Evolutionary conservation across 37 sponge, comb jelly and placozoan species (phyloP).

Genomic region (Haliclona indistincta): DNA sequence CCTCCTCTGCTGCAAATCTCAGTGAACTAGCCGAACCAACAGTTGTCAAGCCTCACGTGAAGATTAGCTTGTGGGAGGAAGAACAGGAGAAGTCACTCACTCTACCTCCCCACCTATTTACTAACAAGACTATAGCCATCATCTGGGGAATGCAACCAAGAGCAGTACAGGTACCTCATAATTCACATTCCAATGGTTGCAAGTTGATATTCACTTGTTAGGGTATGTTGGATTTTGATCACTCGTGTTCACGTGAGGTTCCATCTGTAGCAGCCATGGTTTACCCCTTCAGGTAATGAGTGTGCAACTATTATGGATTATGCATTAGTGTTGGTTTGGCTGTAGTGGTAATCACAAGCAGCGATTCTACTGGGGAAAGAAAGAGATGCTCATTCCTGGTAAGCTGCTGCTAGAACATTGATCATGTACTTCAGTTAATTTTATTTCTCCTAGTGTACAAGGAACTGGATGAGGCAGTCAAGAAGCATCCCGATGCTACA

Average conservation of each 20-base stretch:
- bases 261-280: conserved; percentile 97
- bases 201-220: conserved; percentile 14
- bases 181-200: background rate
- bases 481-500: conserved; percentile 82
- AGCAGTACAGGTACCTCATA: conserved; percentile 73
- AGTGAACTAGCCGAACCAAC: background rate
- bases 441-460: conserved; percentile 76
- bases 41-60: background rate
- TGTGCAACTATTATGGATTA: background rate
- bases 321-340: background rate
- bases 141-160: conserved; percentile 96
- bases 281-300: conserved; percentile 92
- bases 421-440: background rate
- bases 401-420: background rate
- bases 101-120: conserved; percentile 53
- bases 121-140: conserved; percentile 63
- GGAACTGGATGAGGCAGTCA: conserved; percentile 84
- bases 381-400: conserved; percentile 94
- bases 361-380: conserved; percentile 94
- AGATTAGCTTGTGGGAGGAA: conserved; percentile 49
- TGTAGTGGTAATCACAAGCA: conserved; percentile 93
- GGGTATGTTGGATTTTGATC: conserved; percentile 97
- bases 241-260: conserved; percentile 75
- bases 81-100: conserved; percentile 46
- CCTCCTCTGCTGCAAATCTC: background rate